Evolutionary conservation across 2,888 invertebrate genomes (phyloP), one percentile per base, ranked within the genome.

Genomic region (Noctua janthina): DNA sequence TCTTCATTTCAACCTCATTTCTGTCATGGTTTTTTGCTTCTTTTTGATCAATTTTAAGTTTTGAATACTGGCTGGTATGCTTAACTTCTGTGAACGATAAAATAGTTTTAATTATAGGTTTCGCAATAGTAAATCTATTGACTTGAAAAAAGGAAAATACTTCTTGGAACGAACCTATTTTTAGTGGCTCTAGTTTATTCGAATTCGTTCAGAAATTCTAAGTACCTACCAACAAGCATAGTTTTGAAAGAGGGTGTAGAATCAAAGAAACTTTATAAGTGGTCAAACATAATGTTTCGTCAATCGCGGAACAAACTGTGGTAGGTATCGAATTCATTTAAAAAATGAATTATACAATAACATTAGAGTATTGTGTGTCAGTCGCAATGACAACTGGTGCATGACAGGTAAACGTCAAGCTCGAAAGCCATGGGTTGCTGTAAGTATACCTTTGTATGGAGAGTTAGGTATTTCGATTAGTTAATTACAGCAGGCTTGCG

Each of bases 311-410:
- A 91, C 87, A 72, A 81, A 74, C 72, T 70, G 62, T 72, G 35
- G 80, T 85, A 77, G 82, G 86, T 92, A 91, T 93, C 90, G 85
- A 90, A 91, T 92, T 90, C 91, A 91, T 90, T 90, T 79, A 76
- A 81, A 88, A 91, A 90, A 84, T 79, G 76, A 90, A 91, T 93
- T 93, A 93, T 92, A 93, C 92, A 93, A 93, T 89, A 85, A 81
- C 89, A 78, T 87, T 88, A 89, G 81, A 84, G 88, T 90, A 90
- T 91, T 89, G 87, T 91, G 84, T 91, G 89, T 90, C 90, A 91
- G 83, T 89, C 89, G 85, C 82, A 84, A 90, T 91, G 82, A 69
- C 81, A 93, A 94, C 84, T 92, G 89, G 94, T 89, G 94, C 94
- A 86, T 92, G 90, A 93, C 92, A 76, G 77, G 83, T 83, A 81